Conservation (phyloP, 2,113 vertebrate species). For the Pelmatolapia mariae region DNA sequence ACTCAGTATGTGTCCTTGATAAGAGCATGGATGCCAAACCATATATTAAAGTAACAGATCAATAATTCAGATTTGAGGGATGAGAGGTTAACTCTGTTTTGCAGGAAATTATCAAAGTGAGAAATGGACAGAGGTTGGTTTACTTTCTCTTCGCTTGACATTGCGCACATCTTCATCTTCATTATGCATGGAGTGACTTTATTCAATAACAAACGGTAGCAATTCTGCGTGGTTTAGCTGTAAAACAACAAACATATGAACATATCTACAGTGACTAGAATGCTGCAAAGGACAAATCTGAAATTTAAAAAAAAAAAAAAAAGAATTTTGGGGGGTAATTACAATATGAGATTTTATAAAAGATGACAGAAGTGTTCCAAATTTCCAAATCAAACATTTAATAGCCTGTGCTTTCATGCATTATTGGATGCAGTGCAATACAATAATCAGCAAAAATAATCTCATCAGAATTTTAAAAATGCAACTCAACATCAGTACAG, state of each 20-base stretch:
- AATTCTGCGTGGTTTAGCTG: accelerated
- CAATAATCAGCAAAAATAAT: neutral
- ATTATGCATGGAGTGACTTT: accelerated
- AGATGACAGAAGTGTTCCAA: neutral
- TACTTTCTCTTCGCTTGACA: accelerated
- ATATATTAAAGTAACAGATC: neutral
- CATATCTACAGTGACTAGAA: accelerated
- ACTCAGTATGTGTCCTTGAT: neutral
- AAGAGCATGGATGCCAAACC: accelerated
- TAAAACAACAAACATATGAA: accelerated
- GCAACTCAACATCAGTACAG: neutral
- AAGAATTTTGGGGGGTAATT: accelerated
- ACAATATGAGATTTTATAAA: neutral
- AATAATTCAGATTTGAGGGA: neutral
- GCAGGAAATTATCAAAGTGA: accelerated
- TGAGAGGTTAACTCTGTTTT: accelerated
- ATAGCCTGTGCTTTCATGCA: neutral
- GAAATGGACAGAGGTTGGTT: accelerated
- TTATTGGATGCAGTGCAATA: neutral
- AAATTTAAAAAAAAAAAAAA: neutral
- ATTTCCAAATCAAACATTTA: neutral
- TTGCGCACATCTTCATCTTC: neutral
- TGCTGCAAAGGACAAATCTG: accelerated
- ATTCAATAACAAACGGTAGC: accelerated
- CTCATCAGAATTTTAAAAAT: neutral